Conservation (phyloP, 2,113 vertebrate genomes). For the Romanogobio albipinnatus region DNA sequence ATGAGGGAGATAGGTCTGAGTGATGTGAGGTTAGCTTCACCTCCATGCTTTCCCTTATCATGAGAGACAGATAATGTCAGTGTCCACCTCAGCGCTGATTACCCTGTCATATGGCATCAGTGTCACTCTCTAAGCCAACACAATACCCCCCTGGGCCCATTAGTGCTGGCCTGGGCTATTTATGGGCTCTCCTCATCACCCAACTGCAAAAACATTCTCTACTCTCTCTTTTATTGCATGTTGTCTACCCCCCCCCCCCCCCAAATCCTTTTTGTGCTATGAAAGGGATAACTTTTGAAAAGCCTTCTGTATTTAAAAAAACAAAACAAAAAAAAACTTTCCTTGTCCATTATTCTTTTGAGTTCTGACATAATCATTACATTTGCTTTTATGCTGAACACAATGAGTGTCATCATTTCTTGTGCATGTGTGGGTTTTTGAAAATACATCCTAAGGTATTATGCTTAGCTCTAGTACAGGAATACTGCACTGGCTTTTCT, state of each 20-base stretch:
- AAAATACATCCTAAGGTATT: constrained; percentile 62
- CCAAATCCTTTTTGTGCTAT: constrained; percentile 38
- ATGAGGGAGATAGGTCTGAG: constrained; percentile 29
- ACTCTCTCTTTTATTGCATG: constrained; percentile 62
- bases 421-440: constrained; percentile 67
- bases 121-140: constrained; percentile 47
- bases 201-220: constrained; percentile 57
- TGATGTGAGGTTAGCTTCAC: constrained; percentile 44
- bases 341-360: constrained; percentile 65
- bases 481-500: too few species aligned
- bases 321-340: constrained; percentile 37
- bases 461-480: too few species aligned
- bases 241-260: constrained; percentile 60
- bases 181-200: constrained; percentile 45
- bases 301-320: constrained; percentile 9
- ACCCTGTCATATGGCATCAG: constrained; percentile 53
- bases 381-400: constrained; percentile 72
- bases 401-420: constrained; percentile 75
- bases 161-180: constrained; percentile 55
- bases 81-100: constrained; percentile 52
- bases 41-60: constrained; percentile 40
- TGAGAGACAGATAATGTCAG: constrained; percentile 58
- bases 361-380: constrained; percentile 66
- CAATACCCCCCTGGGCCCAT: constrained; percentile 48
- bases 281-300: constrained; percentile 60